These are phyloP conservation scores for Macrophya annulata DNA, from an alignment of 2,888 invertebrate species.

Conservation along the genomic window DNA sequence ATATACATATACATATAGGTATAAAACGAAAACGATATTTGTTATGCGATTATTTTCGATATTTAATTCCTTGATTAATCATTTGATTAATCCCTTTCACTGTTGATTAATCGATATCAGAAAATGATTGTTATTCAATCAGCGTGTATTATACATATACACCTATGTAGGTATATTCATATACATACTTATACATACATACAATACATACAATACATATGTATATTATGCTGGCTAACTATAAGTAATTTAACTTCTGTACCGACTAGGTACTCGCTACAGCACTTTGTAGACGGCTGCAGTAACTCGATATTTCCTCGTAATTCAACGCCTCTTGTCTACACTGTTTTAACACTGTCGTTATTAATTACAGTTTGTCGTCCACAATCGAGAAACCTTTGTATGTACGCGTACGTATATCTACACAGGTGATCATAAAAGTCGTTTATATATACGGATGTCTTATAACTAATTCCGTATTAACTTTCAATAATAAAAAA, in stretches of 20 bases:
- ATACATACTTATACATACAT: no score
- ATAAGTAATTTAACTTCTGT: constrained; percentile 23
- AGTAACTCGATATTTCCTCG: constrained; percentile 47
- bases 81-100: neutral
- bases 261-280: neutral
- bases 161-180: no score
- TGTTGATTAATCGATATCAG: neutral
- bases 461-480: neutral
- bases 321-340: constrained; percentile 42
- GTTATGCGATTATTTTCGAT: neutral
- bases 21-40: no score
- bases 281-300: constrained; percentile 17
- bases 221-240: neutral
- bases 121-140: neutral
- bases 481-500: neutral
- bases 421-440: neutral
- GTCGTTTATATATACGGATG: neutral
- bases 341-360: constrained; percentile 17
- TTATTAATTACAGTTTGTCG: constrained; percentile 14
- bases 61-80: neutral
- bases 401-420: neutral
- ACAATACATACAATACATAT: neutral
- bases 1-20: no score
- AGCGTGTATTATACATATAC: neutral
- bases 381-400: neutral